Conservation (phyloP, 2,797 vertebrate genomes). For the Hippopotamyrus pictus region DNA sequence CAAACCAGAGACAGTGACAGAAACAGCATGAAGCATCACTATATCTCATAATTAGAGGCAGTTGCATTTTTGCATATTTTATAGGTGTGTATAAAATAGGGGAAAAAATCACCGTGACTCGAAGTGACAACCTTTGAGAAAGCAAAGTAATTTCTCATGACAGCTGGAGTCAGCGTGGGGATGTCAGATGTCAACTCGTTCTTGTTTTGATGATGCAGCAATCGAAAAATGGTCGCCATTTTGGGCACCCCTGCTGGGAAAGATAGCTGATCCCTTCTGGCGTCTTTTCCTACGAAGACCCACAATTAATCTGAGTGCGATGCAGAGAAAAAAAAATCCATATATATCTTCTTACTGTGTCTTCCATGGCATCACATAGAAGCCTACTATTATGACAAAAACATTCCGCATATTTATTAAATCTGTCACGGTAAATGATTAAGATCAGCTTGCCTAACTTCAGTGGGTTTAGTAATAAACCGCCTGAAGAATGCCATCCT, state of each 20-base stretch:
- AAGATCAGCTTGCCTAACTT: neutral
- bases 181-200: neutral
- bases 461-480: neutral
- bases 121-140: neutral
- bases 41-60: neutral
- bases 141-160: neutral
- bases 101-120: neutral
- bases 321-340: neutral
- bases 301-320: neutral
- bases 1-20: neutral
- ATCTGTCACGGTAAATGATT: neutral
- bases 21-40: neutral
- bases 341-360: neutral
- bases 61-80: slow-evolving; percentile 10
- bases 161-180: neutral
- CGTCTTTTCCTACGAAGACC: neutral
- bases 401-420: neutral
- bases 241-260: neutral
- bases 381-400: neutral
- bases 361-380: neutral
- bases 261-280: neutral
- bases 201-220: neutral
- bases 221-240: neutral
- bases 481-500: neutral
- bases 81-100: neutral